These are phyloP conservation scores for Gymnoscopelus microlampas DNA, from an alignment of 2,797 vertebrate genomes.

Conservation along the genomic window DNA sequence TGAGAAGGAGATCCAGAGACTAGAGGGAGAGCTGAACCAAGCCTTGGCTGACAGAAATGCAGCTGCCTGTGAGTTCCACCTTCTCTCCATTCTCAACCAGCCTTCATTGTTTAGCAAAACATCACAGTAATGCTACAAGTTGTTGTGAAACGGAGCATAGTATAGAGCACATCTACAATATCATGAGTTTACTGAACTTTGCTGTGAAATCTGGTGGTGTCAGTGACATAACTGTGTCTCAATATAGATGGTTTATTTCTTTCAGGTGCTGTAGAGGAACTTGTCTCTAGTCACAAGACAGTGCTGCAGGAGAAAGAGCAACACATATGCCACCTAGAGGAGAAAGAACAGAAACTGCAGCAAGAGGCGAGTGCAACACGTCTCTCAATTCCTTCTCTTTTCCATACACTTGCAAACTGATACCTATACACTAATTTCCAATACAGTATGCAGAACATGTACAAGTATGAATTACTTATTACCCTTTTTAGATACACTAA, in stretches of 20 bases:
- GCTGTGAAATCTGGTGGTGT: neutral
- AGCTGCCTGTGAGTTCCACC: constrained; percentile 78
- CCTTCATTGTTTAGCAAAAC: neutral
- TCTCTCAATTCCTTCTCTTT: neutral
- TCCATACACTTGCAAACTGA: neutral
- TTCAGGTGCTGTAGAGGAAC: constrained; percentile 76
- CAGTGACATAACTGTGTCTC: neutral
- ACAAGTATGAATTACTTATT: too few species aligned
- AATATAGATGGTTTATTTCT: neutral
- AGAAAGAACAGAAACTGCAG: constrained; percentile 78
- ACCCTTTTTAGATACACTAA: too few species aligned
- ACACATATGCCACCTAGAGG: constrained; percentile 73
- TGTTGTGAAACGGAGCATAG: neutral
- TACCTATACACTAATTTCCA: too few species aligned
- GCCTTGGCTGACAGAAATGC: constrained; percentile 80
- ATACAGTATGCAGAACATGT: too few species aligned
- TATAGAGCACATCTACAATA: neutral
- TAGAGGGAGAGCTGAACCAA: constrained; percentile 78
- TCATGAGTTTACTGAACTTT: too few species aligned
- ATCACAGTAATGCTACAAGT: neutral
- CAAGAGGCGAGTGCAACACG: constrained; percentile 75
- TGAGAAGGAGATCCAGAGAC: constrained; percentile 75
- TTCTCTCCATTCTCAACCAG: neutral
- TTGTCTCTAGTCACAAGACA: constrained; percentile 76
- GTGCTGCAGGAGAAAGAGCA: constrained; percentile 76